These are phyloP conservation scores for Brachyptera risi DNA, from an alignment of 2,888 invertebrate genomes.

Conservation along the genomic window DNA sequence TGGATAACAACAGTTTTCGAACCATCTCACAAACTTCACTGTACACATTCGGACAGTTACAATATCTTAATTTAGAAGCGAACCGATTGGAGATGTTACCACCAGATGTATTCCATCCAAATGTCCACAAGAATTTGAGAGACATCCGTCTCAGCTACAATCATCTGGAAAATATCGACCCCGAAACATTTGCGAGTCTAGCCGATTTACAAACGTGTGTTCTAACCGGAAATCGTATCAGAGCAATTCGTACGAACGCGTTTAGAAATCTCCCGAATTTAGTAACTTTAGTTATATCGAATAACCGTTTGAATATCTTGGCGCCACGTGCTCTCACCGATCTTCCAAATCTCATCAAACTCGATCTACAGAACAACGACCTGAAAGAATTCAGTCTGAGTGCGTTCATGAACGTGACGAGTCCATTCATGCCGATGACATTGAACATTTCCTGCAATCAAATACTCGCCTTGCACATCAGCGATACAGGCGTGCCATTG, in stretches of 20 bases:
- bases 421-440: slow-evolving; percentile 60
- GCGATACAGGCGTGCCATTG: slow-evolving; percentile 47
- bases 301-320: slow-evolving; percentile 72
- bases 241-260: slow-evolving; percentile 62
- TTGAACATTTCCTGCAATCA: slow-evolving; percentile 74
- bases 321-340: slow-evolving; percentile 69
- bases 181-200: slow-evolving; percentile 67
- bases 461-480: slow-evolving; percentile 48
- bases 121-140: slow-evolving; percentile 65
- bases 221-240: slow-evolving; percentile 73
- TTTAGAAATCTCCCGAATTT: slow-evolving; percentile 75
- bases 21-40: slow-evolving; percentile 67
- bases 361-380: slow-evolving; percentile 78
- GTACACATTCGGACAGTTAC: slow-evolving; percentile 62
- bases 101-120: slow-evolving; percentile 61
- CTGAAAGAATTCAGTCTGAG: slow-evolving; percentile 64
- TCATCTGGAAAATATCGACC: slow-evolving; percentile 62
- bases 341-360: slow-evolving; percentile 67
- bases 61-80: slow-evolving; percentile 81
- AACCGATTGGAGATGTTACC: slow-evolving; percentile 73
- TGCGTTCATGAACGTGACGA: slow-evolving; percentile 65
- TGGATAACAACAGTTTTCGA: slow-evolving; percentile 85
- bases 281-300: slow-evolving; percentile 75
- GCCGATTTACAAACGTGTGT: slow-evolving; percentile 71
- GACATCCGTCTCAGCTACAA: slow-evolving; percentile 82